phyloP scores from a whole-genome alignment of 1,140 invertebrate species.

The Drosophila simulans region DNA sequence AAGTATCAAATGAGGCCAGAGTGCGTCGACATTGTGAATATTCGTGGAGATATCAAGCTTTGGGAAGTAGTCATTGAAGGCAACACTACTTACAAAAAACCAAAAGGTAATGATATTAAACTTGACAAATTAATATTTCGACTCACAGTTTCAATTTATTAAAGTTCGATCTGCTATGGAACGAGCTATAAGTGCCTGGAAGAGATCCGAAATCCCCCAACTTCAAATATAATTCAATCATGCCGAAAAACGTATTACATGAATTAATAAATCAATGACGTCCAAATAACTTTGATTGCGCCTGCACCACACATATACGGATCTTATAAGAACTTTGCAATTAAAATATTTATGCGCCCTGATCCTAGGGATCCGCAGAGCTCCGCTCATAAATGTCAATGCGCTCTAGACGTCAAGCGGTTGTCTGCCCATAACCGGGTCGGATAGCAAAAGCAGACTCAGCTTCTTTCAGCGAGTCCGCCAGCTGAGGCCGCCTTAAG shows the following conservation, averaged over 20 bases:
- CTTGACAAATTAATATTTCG: not conserved
- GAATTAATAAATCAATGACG: constrained; percentile 42
- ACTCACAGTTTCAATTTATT: not conserved
- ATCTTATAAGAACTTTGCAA: constrained; percentile 38
- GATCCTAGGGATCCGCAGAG: constrained; percentile 13
- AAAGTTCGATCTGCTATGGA: constrained; percentile 3
- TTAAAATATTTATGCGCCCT: constrained; percentile 50
- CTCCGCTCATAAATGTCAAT: constrained; percentile 66
- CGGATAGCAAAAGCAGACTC: constrained; percentile 8
- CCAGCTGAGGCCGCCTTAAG: constrained; percentile 10
- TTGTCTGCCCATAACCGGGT: constrained; percentile 52
- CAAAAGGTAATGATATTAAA: not conserved
- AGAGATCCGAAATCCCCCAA: not conserved
- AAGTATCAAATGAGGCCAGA: constrained; percentile 63
- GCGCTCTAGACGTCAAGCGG: constrained; percentile 43
- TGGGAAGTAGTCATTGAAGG: constrained; percentile 56
- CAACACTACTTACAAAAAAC: not conserved
- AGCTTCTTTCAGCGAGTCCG: constrained; percentile 2
- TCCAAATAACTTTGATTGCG: constrained; percentile 49
- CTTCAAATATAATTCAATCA: not conserved
- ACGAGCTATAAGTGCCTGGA: constrained; percentile 9
- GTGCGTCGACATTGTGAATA: constrained; percentile 81
- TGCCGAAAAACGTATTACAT: constrained; percentile 36
- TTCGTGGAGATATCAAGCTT: constrained; percentile 83
- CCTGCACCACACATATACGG: constrained; percentile 18